phyloP scores from a whole-genome alignment of 2,113 vertebrate genomes.

The Calyptomena viridis region DNA sequence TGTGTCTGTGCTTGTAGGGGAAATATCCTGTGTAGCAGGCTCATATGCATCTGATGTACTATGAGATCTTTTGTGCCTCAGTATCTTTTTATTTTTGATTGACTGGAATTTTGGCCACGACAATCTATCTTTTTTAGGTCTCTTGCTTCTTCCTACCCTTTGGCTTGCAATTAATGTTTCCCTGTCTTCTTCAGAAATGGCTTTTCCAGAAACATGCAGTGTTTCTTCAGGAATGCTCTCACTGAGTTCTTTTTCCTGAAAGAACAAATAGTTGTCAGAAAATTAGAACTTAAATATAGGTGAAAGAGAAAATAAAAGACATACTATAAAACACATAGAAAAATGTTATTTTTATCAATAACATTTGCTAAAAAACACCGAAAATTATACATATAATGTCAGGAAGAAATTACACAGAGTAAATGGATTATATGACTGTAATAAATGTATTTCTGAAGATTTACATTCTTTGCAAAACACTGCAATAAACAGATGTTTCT shows the following conservation, averaged over 20 bases:
- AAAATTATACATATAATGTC: background rate
- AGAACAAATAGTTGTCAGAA: background rate
- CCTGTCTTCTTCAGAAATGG: conserved; percentile 53
- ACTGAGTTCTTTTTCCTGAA: conserved; percentile 48
- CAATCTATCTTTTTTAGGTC: conserved; percentile 69
- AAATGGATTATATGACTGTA: background rate
- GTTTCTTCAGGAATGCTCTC: conserved; percentile 44
- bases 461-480: background rate
- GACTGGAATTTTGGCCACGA: conserved; percentile 81
- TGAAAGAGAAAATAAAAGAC: background rate
- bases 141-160: conserved; percentile 57
- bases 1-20: conserved; percentile 68
- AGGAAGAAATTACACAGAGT: background rate
- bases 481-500: background rate
- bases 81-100: conserved; percentile 53
- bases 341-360: background rate
- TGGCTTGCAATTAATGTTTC: conserved; percentile 61
- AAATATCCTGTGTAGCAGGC: conserved; percentile 21
- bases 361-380: background rate
- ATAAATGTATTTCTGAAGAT: background rate
- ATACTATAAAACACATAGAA: background rate
- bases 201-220: conserved; percentile 42
- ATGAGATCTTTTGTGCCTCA: conserved; percentile 72
- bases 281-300: background rate
- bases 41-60: conserved; percentile 78